These are phyloP conservation scores for Sepiola atlantica DNA, from an alignment of 2,888 invertebrate species.

Conservation along the genomic window DNA sequence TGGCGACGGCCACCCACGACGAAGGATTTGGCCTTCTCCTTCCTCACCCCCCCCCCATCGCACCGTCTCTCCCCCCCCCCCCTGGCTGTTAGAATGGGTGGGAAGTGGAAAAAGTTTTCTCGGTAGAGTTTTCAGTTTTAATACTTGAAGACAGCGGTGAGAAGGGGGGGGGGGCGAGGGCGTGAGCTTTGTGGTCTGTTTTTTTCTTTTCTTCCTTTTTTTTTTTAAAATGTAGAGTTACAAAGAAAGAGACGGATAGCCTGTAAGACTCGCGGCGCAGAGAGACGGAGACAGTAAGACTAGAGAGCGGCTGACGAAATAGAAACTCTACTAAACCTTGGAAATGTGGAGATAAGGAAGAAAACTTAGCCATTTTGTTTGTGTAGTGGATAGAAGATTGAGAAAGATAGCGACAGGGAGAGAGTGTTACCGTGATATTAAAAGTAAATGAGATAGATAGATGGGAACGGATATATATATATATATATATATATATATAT, in stretches of 20 bases:
- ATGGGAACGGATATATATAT: background rate
- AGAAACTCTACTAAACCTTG: background rate
- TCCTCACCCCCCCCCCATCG: too few relatives aligned
- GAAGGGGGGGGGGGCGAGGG: background rate
- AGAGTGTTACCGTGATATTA: background rate
- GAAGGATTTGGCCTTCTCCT: background rate
- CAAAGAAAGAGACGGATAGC: background rate
- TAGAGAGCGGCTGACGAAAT: background rate
- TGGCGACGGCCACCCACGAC: conserved; percentile 19
- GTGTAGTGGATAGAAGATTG: background rate
- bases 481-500: too few relatives aligned
- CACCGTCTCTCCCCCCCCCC: background rate
- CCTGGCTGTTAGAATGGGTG: conserved; percentile 4
- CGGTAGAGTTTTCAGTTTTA: conserved; percentile 23
- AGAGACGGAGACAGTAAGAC: background rate
- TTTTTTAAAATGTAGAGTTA: background rate
- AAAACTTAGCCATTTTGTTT: background rate
- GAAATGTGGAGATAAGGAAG: background rate
- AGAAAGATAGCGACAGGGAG: background rate
- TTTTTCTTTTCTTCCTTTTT: too few relatives aligned
- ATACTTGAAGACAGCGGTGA: background rate
- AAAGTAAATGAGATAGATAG: background rate
- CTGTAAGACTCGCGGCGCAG: background rate
- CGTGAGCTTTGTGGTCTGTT: background rate
- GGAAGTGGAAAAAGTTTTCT: conserved; percentile 10